Evolutionary conservation across 2,113 vertebrate genomes (phyloP), one percentile per base, ranked within the genome.

Genomic region (Rhagologus leucostigma): DNA sequence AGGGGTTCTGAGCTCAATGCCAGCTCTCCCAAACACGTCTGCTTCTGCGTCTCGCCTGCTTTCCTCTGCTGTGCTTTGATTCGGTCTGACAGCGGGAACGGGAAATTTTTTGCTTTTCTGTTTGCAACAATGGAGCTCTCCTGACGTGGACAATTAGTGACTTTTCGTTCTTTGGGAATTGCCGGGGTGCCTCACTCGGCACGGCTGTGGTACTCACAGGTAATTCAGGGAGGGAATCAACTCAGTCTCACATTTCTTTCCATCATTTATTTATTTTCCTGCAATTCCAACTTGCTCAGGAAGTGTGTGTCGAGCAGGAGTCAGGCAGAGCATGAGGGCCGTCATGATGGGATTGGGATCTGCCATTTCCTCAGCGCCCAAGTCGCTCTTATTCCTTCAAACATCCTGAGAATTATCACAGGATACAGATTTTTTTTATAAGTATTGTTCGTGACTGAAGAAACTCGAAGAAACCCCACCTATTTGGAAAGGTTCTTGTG

Each of bases 121-220:
- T 73, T 55, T 63, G 47, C 21, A 41, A 9, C 16, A 83, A 82
- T 35, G 67, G 64, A 59, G 42, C 41, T 63, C 62, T 90, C 89
- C 81, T 88, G 82, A 84, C 9, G 11, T 63, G 87, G 63, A 56
- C 35, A 95, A 83, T 94, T 30, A 63, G 8, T 3, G 20, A 53
- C 26, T 79, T 90, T 86, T 87, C 79, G 79, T 85, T 80, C 33
- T 52, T 73, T 75, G 60, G 85, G 19, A 87, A 65, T 71, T 23
- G 39, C 59, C 10, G 74, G 73, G 94, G 89, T 94, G 75, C 23
- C 13, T 92, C 90, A 47, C 33, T 59, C 35, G 5, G 47, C 49
- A 18, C 84, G 46, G 81, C 84, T 83, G 81, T 16, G 7, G 60
- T 37, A 17, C 46, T 56, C 20, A 19, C 9, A n/a, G 79, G 49